A percentile compares a stretch with the other conserved stretches of the same genome.
Evolutionary conservation across 1,140 invertebrate genomes (phyloP).

Genomic region (Atopsyche davidsoni): DNA sequence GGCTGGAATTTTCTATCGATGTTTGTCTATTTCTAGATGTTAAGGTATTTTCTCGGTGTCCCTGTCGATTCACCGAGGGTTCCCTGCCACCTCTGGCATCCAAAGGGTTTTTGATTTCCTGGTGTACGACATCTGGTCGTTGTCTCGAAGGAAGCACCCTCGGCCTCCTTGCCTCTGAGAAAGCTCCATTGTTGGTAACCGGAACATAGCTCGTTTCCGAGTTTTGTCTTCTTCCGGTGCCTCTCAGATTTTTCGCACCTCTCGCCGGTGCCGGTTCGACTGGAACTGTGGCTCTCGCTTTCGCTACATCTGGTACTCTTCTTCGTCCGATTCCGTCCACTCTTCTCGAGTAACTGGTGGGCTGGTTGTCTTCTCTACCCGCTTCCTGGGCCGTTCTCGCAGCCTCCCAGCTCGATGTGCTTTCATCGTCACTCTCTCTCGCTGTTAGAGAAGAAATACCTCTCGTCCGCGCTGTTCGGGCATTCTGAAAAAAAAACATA

Average conservation of each 20-base stretch:
- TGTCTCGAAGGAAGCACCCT: constrained; percentile 22
- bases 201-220: constrained; percentile 18
- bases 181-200: constrained; percentile 21
- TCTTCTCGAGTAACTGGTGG: constrained; percentile 22
- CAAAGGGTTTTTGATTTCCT: not conserved
- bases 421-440: constrained; percentile 13
- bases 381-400: constrained; percentile 6
- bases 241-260: constrained; percentile 19
- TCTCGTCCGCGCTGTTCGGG: constrained; percentile 10
- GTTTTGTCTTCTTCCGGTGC: constrained; percentile 9
- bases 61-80: not conserved
- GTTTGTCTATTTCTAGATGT: not conserved
- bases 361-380: constrained; percentile 1
- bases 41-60: not conserved
- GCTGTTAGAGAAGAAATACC: constrained; percentile 5
- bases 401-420: constrained; percentile 14
- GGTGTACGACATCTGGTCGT: not conserved
- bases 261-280: constrained; percentile 8
- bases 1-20: not conserved
- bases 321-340: constrained; percentile 8
- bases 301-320: too few species aligned
- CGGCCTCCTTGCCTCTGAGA: constrained; percentile 21
- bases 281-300: constrained; percentile 3
- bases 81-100: constrained; percentile 17
- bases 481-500: constrained; percentile 26